Evolutionary conservation across 2,888 invertebrate genomes (phyloP).

Genomic region (Ctenicera cuprea): DNA sequence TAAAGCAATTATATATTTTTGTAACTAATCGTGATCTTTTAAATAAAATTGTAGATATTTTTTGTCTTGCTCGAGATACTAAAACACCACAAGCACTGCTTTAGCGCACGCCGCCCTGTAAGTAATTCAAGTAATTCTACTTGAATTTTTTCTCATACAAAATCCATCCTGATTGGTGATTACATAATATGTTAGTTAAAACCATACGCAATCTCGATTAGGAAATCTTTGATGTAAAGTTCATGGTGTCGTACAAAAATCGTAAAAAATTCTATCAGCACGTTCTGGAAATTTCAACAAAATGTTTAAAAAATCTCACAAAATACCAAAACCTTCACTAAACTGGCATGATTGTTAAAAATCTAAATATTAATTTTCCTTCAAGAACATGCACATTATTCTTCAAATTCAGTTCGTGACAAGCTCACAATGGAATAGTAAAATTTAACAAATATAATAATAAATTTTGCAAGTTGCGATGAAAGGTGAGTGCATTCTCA

Average conservation of each 20-base stretch:
- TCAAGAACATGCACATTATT: neutral
- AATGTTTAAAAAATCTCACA: too few relatives aligned
- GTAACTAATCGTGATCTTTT: neutral
- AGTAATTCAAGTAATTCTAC: conserved; percentile 1
- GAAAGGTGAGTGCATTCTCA: conserved; percentile 26
- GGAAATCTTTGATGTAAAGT: conserved; percentile 20
- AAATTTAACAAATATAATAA: conserved; percentile 22
- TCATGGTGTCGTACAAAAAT: conserved; percentile 20
- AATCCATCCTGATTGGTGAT: neutral
- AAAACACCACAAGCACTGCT: too few relatives aligned
- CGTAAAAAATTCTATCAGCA: neutral
- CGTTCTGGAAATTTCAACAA: neutral
- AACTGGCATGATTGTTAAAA: too few relatives aligned
- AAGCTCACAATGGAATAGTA: conserved; percentile 20
- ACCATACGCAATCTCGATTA: conserved; percentile 5
- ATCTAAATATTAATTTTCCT: neutral
- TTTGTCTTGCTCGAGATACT: neutral
- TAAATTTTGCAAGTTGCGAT: conserved; percentile 20
- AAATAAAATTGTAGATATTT: neutral
- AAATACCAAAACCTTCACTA: too few relatives aligned
- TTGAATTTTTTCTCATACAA: conserved; percentile 3
- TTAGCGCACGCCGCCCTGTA: neutral
- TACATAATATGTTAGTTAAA: conserved; percentile 13
- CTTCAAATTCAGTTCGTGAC: conserved; percentile 18
- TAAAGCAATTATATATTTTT: neutral